A percentile compares a stretch with the other conserved stretches of the same genome.
phyloP scores from a whole-genome alignment of 2,797 vertebrate species.

The Sebastes cheni region DNA sequence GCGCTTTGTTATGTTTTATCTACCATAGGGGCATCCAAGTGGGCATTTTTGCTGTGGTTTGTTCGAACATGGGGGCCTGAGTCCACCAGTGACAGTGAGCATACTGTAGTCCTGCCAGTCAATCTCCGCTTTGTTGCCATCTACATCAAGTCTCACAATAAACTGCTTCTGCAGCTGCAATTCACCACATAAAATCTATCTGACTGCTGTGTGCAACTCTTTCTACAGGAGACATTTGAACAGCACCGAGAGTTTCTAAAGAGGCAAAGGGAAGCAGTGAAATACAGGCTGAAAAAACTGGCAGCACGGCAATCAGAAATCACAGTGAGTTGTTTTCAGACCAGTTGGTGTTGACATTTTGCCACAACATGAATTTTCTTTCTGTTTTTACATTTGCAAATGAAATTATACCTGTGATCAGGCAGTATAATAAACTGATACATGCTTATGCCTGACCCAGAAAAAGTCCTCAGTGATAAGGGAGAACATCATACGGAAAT shows the following conservation, averaged over 20 bases:
- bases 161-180: conserved; percentile 8
- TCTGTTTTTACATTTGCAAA: not conserved
- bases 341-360: not conserved
- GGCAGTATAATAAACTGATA: not conserved
- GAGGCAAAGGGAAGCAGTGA: conserved; percentile 78
- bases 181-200: not conserved
- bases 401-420: not conserved
- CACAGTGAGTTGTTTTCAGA: conserved; percentile 57
- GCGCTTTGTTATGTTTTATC: too few species aligned
- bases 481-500: conserved; percentile 75
- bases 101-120: not conserved
- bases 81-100: too few species aligned
- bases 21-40: too few species aligned
- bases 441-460: conserved; percentile 60
- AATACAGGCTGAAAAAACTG: conserved; percentile 81
- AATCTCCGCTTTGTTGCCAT: not conserved
- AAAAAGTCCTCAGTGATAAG: conserved; percentile 76
- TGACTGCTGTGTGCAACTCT: conserved; percentile 30
- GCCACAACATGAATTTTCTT: not conserved
- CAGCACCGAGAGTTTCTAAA: conserved; percentile 73
- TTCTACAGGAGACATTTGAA: conserved; percentile 70
- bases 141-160: conserved; percentile 1
- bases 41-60: not conserved
- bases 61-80: not conserved
- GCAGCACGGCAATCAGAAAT: conserved; percentile 79